These are phyloP conservation scores for Nysson spinosus DNA, from an alignment of 2,888 invertebrate genomes.

Conservation along the genomic window DNA sequence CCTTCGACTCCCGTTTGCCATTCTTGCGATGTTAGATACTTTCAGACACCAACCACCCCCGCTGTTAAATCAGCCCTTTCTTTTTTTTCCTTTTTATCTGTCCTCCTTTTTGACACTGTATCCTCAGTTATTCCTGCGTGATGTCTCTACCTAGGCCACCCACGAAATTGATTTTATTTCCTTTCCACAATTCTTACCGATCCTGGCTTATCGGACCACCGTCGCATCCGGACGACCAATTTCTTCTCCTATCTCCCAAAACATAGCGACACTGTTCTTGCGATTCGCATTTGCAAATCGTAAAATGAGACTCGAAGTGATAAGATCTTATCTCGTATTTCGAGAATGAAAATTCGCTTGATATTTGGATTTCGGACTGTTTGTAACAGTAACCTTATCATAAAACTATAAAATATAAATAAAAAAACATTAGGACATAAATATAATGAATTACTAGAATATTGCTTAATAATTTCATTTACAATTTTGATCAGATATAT, in stretches of 20 bases:
- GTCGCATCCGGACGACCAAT: conserved; percentile 46
- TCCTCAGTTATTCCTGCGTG: background rate
- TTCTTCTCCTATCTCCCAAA: conserved; percentile 30
- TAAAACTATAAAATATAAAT: no score
- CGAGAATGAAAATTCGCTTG: no score
- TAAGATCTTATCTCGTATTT: no score
- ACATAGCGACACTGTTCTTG: conserved; percentile 47
- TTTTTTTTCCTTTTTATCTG: background rate
- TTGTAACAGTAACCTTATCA: no score
- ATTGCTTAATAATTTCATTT: no score
- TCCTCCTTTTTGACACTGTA: background rate
- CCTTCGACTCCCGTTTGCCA: conserved; percentile 6
- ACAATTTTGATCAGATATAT: no score
- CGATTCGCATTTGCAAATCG: conserved; percentile 16
- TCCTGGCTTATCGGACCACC: conserved; percentile 53
- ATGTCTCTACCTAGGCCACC: conserved; percentile 7
- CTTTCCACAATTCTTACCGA: conserved; percentile 46
- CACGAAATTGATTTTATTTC: conserved; percentile 63
- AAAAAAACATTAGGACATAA: no score
- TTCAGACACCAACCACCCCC: background rate
- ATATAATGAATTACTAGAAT: no score
- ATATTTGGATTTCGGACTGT: no score
- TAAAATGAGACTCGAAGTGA: conserved; percentile 13
- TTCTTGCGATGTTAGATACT: conserved; percentile 6
- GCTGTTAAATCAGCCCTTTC: background rate